Base-by-base conservation (phyloP, 1,140 invertebrate genomes). In the Cotesia glomerata region DNA sequence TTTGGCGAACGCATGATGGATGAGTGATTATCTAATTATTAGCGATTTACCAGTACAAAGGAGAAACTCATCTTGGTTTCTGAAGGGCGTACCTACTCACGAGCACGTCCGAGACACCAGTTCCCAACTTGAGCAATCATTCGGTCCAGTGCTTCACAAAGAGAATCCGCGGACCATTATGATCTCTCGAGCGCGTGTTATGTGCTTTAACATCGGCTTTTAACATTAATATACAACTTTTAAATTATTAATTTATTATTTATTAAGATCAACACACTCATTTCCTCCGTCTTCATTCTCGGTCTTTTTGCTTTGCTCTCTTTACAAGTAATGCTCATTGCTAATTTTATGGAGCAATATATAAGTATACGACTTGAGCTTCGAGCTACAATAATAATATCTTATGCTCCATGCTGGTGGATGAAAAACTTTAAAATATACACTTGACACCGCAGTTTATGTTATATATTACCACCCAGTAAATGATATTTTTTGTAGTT, bases 91-190 rank as follows among this genome's bases (percentile, higher is more conserved):
- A 56, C 39, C 64, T 65, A 52, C 51, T 67, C 39, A 45, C 35
- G 59, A 72, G 65, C 63, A 72, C 71, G 81, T 84, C 84, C 82
- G 75, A 79, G 77, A 78, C 81, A 83, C 78, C 76, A 78, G 78
- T 79, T 79, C 77, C 80, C 77, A 86, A 87, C 80, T 86, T 85
- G 79, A 79, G 77, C 81, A 86, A 87, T 87, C 84, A 87, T 82
- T 83, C 81, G 81, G 83, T 77, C 78, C 81, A 80, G 68, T 85
- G 85, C 84, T 78, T 79, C 79, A 80, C 83, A 87, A 87, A 87
- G 85, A 79, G 76, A 80, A 80, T 73, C 71, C 69, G 69, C 69
- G 74, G 69, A 69, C 73, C 58, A 69, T 74, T 79, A 75, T 73
- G 66, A 74, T 72, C 71, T 73, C 68, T 75, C 68, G 69, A 75